Conservation (phyloP, 2,113 vertebrate species). For the Callaeas wilsoni region DNA sequence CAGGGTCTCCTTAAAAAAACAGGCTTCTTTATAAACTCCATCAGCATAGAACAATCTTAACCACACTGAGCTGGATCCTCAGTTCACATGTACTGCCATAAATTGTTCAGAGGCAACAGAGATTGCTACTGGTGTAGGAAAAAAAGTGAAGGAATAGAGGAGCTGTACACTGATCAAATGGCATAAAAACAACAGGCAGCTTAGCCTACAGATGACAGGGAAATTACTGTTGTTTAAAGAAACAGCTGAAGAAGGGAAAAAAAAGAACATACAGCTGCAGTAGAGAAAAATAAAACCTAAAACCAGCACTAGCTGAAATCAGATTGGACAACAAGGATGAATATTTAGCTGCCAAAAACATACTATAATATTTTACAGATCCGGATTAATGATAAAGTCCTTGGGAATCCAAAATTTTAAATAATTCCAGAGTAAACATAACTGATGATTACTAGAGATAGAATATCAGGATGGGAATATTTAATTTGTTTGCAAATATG, state of each 20-base stretch:
- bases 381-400: not conserved
- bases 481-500: constrained; percentile 48
- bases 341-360: not conserved
- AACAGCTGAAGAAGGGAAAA: not conserved
- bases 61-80: not conserved
- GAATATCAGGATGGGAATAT: constrained; percentile 26
- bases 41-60: not conserved
- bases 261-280: not conserved
- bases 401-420: not conserved
- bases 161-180: not conserved
- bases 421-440: not conserved
- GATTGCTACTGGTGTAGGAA: not conserved
- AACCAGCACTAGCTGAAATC: not conserved
- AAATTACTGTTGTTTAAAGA: not conserved
- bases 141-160: not conserved
- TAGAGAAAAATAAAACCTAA: not conserved
- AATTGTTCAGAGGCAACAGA: not conserved
- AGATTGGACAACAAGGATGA: not conserved
- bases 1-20: not conserved
- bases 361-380: not conserved
- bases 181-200: not conserved
- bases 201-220: not conserved
- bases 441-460: not conserved
- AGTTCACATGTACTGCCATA: not conserved
- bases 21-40: not conserved